Evolutionary conservation across 2,888 invertebrate genomes (phyloP).

Genomic region (Harpalus rubripes): DNA sequence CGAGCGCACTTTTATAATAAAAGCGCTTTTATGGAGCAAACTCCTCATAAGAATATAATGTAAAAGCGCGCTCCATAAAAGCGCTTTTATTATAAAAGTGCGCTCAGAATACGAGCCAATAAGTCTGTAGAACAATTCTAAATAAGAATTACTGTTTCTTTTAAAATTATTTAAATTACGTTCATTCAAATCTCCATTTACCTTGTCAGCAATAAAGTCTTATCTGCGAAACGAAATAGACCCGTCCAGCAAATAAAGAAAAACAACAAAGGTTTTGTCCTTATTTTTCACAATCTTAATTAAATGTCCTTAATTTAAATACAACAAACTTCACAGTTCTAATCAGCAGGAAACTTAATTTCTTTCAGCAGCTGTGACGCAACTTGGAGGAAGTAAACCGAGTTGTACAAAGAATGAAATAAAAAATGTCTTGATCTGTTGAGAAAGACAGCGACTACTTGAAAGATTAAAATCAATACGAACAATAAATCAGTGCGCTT

Average conservation of each 20-base stretch:
- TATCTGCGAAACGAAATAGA: neutral
- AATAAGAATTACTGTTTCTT: neutral
- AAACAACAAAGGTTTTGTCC: slow-evolving; percentile 7
- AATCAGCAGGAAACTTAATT: slow-evolving; percentile 31
- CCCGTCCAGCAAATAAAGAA: neutral
- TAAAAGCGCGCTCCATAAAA: too few species aligned
- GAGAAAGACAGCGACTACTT: slow-evolving; percentile 19
- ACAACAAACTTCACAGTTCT: slow-evolving; percentile 37
- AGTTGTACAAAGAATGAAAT: too few species aligned
- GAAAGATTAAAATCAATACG: slow-evolving; percentile 65
- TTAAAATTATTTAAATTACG: neutral
- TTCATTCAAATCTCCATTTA: neutral
- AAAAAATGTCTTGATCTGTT: neutral
- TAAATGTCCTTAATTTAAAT: slow-evolving; percentile 26
- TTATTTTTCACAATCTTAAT: slow-evolving; percentile 51
- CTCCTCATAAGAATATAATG: too few species aligned
- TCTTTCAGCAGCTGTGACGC: slow-evolving; percentile 3
- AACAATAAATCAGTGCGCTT: slow-evolving; percentile 65
- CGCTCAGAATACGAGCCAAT: too few species aligned
- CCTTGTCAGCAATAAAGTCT: neutral
- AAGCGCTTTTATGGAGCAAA: too few species aligned
- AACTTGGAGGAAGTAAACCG: neutral
- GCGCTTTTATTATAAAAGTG: too few species aligned
- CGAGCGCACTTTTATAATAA: too few species aligned
- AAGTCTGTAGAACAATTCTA: too few species aligned